These are phyloP conservation scores for Coenonympha arcania DNA, from an alignment of 2,888 invertebrate species.

Conservation along the genomic window DNA sequence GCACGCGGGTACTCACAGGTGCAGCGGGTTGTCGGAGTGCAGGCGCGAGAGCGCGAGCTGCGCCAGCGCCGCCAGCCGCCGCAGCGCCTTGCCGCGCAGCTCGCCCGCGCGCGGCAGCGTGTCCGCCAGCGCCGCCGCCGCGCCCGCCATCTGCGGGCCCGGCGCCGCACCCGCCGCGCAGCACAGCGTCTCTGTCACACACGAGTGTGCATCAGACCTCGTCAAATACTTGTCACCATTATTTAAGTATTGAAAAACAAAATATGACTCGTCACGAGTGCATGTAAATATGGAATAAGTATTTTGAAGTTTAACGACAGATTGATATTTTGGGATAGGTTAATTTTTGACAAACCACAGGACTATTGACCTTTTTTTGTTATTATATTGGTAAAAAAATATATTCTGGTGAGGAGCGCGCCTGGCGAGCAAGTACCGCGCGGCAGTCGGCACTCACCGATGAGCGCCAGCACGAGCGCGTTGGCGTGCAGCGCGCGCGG, in stretches of 20 bases:
- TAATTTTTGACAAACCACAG: too few species aligned
- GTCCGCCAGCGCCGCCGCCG: slow-evolving; percentile 43
- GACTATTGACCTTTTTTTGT: too few species aligned
- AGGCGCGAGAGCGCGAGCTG: slow-evolving; percentile 82
- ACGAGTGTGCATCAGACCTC: too few species aligned
- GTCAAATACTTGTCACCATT: too few species aligned
- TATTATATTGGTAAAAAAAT: background rate
- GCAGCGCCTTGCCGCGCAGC: slow-evolving; percentile 81
- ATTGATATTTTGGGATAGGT: too few species aligned
- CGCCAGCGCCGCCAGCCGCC: slow-evolving; percentile 80
- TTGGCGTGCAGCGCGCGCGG: slow-evolving; percentile 49
- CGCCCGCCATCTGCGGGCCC: slow-evolving; percentile 33
- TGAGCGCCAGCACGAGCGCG: slow-evolving; percentile 51
- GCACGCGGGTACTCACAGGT: too few species aligned
- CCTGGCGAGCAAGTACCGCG: background rate
- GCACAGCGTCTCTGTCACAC: slow-evolving; percentile 47
- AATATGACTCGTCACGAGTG: too few species aligned
- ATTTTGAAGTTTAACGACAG: too few species aligned
- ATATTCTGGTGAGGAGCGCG: background rate
- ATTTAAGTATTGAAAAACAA: too few species aligned
- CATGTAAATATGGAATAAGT: too few species aligned
- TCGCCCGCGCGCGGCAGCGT: slow-evolving; percentile 48
- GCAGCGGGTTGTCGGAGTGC: slow-evolving; percentile 82
- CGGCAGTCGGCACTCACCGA: slow-evolving; percentile 43
- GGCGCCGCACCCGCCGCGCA: slow-evolving; percentile 56